Evolutionary conservation across 2,113 vertebrate species (phyloP).

Genomic region (Castor canadensis): DNA sequence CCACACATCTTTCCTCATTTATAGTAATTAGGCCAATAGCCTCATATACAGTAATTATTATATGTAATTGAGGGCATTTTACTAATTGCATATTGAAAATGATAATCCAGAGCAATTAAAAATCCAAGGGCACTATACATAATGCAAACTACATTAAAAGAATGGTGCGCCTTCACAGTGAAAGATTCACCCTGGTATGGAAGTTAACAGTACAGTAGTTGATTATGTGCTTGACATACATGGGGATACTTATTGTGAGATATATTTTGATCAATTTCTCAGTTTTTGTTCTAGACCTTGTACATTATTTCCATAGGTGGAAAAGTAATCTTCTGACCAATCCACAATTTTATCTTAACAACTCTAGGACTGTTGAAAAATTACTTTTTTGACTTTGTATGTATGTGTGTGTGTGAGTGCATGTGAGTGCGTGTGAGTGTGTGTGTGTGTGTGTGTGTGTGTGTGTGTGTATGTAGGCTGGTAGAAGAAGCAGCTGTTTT

Average conservation of each 20-base stretch:
- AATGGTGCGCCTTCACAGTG: constrained; percentile 59
- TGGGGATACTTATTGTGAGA: not conserved
- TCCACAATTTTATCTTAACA: not conserved
- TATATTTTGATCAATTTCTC: not conserved
- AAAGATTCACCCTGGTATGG: not conserved
- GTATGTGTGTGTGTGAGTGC: not conserved
- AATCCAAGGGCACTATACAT: constrained; percentile 66
- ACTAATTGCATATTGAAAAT: constrained; percentile 72
- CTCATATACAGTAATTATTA: constrained; percentile 68
- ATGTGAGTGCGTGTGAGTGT: not conserved
- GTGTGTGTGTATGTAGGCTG: not conserved
- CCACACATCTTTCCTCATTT: constrained; percentile 69
- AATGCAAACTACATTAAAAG: constrained; percentile 53
- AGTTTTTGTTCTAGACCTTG: not conserved
- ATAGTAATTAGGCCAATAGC: constrained; percentile 76
- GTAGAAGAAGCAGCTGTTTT: constrained; percentile 27
- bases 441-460: too few species aligned
- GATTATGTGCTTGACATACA: not conserved
- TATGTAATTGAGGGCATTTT: constrained; percentile 75
- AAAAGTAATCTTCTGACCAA: constrained; percentile 42
- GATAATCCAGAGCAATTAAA: constrained; percentile 68
- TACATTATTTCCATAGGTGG: constrained; percentile 10
- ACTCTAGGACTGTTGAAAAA: constrained; percentile 24
- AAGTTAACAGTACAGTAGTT: not conserved
- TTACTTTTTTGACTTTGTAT: not conserved